phyloP scores from a whole-genome alignment of 2,113 vertebrate genomes.

The Hippopotamus amphibius region DNA sequence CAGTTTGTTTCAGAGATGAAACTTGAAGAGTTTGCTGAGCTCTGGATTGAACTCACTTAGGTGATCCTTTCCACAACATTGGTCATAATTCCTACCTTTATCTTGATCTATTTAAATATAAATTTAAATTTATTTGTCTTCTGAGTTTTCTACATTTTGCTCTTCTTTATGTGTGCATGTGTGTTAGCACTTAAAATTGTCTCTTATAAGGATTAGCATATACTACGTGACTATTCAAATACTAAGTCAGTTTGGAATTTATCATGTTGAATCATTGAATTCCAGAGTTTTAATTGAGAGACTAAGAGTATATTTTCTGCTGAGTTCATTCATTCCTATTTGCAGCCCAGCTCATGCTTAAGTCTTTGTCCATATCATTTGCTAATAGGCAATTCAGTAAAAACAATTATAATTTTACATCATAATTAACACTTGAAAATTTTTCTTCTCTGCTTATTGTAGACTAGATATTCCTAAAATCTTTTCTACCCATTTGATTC shows the following conservation, averaged over 20 bases:
- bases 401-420: neutral
- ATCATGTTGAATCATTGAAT: neutral
- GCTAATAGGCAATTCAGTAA: neutral
- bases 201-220: neutral
- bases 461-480: conserved; percentile 14
- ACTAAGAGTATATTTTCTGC: neutral
- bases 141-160: neutral
- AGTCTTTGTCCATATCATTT: neutral
- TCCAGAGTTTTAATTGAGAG: conserved; percentile 7
- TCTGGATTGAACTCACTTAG: neutral
- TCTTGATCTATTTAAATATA: neutral
- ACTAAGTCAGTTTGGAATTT: neutral
- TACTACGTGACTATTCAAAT: neutral
- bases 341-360: neutral
- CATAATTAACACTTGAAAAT: neutral
- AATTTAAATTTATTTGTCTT: conserved; percentile 6
- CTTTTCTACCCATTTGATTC: conserved; percentile 20
- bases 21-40: neutral
- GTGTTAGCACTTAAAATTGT: neutral
- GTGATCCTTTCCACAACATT: neutral
- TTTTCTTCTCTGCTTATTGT: neutral
- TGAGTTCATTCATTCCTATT: neutral
- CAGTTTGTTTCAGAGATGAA: neutral
- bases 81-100: neutral
- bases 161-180: neutral